These are phyloP conservation scores for Ciconia maguari DNA, from an alignment of 2,113 vertebrate genomes.

Conservation along the genomic window DNA sequence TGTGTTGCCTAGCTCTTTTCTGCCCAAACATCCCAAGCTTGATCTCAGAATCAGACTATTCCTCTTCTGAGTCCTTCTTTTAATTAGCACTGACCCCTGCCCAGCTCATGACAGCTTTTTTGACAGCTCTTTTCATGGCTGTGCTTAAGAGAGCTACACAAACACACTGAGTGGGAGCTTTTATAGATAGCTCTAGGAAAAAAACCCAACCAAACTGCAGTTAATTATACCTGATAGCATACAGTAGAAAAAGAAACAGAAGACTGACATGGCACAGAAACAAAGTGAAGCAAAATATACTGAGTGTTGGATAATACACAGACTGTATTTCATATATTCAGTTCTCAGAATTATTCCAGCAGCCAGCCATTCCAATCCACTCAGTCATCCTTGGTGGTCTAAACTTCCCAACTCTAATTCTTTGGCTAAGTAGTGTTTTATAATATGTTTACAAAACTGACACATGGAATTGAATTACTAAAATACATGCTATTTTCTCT, in stretches of 20 bases:
- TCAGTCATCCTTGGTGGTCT: neutral
- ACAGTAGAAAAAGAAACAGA: neutral
- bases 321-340: neutral
- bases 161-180: neutral
- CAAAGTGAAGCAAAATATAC: neutral
- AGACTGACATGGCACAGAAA: neutral
- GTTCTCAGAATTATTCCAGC: neutral
- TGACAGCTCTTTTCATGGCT: neutral
- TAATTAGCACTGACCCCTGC: constrained; percentile 10
- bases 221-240: neutral
- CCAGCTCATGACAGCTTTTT: neutral
- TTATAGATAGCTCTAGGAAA: neutral
- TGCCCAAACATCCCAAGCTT: neutral
- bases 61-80: neutral
- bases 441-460: neutral
- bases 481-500: neutral
- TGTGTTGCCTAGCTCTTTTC: neutral
- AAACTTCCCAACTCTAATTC: neutral
- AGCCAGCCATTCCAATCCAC: neutral
- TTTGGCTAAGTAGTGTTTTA: neutral
- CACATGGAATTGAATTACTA: neutral
- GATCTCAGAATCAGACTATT: neutral
- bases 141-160: neutral
- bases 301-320: neutral
- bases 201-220: neutral